Conservation (phyloP, 23 tunicate species). For the Halocynthia aurantium region DNA sequence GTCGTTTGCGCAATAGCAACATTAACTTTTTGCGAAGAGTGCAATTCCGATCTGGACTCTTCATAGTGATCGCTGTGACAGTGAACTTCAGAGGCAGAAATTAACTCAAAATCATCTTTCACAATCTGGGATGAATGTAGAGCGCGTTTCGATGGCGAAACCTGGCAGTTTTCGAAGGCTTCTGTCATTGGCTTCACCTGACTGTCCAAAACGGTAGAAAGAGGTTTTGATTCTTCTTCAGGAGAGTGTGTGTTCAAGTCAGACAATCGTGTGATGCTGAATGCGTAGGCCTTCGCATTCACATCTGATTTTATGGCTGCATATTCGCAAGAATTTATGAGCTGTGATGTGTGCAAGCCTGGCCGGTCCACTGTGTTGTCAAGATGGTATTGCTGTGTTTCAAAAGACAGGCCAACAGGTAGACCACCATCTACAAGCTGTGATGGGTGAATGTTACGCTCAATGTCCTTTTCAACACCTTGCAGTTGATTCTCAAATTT, state of each 20-base stretch:
- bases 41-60: not conserved
- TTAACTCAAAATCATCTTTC: not conserved
- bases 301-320: conserved; percentile 3
- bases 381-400: not conserved
- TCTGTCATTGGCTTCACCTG: not conserved
- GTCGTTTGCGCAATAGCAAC: not conserved
- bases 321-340: not conserved
- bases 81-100: not conserved
- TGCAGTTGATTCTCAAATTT: conserved; percentile 7
- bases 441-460: not conserved
- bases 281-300: not conserved
- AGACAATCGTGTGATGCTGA: not conserved
- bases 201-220: not conserved
- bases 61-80: not conserved
- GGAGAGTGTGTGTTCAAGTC: not conserved
- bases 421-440: not conserved
- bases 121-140: conserved; percentile 4
- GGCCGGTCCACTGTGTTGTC: not conserved
- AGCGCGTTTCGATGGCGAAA: not conserved
- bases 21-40: not conserved
- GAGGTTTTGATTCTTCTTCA: not conserved
- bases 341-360: conserved; percentile 3
- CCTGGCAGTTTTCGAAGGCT: not conserved
- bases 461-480: not conserved
- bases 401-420: not conserved